phyloP scores from a whole-genome alignment of 2,113 vertebrate species.

The Thymallus thymallus region DNA sequence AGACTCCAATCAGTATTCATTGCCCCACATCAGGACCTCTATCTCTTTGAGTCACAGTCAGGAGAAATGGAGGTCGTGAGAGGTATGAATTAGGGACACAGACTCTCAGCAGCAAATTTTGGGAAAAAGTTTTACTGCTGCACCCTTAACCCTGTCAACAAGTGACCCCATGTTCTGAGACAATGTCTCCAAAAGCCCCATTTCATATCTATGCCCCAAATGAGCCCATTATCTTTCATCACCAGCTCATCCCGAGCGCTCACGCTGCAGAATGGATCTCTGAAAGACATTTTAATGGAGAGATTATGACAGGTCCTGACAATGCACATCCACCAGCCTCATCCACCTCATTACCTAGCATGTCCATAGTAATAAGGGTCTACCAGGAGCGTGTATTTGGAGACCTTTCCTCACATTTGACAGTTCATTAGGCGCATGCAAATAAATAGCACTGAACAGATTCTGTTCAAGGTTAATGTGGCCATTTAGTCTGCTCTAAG shows the following conservation, averaged over 20 bases:
- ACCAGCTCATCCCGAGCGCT: not conserved
- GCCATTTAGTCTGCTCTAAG: constrained; percentile 12
- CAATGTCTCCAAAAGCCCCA: not conserved
- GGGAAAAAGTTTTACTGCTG: not conserved
- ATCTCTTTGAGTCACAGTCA: not conserved
- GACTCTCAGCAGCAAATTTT: not conserved
- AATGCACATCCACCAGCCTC: not conserved
- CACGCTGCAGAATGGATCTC: not conserved
- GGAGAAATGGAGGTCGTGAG: not conserved
- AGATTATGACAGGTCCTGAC: not conserved
- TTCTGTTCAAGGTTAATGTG: constrained; percentile 9
- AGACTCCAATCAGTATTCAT: not conserved
- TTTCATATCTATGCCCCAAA: not conserved
- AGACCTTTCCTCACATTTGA: constrained; percentile 14
- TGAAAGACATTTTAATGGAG: not conserved
- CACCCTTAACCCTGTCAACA: not conserved
- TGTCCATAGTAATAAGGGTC: constrained; percentile 10
- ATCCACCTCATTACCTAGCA: constrained; percentile 12
- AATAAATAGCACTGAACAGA: constrained; percentile 2
- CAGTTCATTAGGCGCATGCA: constrained; percentile 13
- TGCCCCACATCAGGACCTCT: not conserved
- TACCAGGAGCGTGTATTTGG: constrained; percentile 4
- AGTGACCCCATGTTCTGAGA: not conserved
- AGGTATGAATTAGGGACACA: not conserved
- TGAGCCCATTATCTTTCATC: not conserved